A percentile compares a stretch with the other conserved stretches of the same genome.
phyloP scores from a whole-genome alignment of 2,888 invertebrate species.

The Anticlea derivata region DNA sequence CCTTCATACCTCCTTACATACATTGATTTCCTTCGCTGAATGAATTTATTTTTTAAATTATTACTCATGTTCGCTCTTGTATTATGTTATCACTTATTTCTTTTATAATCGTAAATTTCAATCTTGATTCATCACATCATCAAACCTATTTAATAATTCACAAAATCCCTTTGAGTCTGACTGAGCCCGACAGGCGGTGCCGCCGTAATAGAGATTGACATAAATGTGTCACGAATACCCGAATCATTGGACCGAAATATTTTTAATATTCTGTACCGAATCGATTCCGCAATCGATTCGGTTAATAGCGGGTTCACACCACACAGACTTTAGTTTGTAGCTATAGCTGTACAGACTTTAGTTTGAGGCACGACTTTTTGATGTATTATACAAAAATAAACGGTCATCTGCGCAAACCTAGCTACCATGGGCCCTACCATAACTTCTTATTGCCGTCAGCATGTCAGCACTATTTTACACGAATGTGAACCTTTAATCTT shows the following conservation, averaged over 20 bases:
- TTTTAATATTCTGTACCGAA: slow-evolving; percentile 44
- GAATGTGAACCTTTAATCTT: too few relatives aligned
- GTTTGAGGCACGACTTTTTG: too few relatives aligned
- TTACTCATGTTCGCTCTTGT: too few relatives aligned
- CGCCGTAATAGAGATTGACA: slow-evolving; percentile 32
- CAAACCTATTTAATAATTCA: slow-evolving; percentile 24
- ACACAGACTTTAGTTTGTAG: not conserved
- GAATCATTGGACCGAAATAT: slow-evolving; percentile 43
- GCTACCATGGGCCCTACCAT: too few relatives aligned
- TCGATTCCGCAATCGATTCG: slow-evolving; percentile 46
- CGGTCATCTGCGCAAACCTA: too few relatives aligned
- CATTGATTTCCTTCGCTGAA: not conserved
- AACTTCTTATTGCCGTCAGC: too few relatives aligned
- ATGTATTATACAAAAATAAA: too few relatives aligned
- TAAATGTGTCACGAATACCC: slow-evolving; percentile 44
- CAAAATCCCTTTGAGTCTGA: slow-evolving; percentile 34
- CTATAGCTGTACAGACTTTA: too few relatives aligned
- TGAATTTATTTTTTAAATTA: too few relatives aligned
- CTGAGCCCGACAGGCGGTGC: slow-evolving; percentile 5
- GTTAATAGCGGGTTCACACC: slow-evolving; percentile 7
- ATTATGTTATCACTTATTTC: too few relatives aligned
- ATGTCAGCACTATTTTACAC: too few relatives aligned
- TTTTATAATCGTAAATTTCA: slow-evolving; percentile 5
- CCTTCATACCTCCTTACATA: too few relatives aligned
- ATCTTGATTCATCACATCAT: slow-evolving; percentile 24